Evolutionary conservation across 2,888 invertebrate genomes (phyloP).

Genomic region (Apotomis capreana): DNA sequence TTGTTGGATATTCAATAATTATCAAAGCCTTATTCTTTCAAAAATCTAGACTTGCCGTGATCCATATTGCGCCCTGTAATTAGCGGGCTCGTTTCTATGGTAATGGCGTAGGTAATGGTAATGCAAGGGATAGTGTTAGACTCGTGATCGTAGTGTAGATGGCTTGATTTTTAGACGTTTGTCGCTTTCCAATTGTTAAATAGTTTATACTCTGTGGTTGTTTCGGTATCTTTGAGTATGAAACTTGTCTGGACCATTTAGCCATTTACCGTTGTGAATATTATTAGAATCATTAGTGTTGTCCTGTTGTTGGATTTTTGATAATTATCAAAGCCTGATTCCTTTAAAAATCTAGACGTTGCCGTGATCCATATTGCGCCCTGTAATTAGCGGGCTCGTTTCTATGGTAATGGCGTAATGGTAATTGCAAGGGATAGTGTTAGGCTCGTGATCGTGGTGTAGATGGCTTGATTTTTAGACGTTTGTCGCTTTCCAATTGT

Average conservation of each 20-base stretch:
- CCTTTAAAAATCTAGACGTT: no score
- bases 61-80: conserved; percentile 24
- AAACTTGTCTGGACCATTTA: no score
- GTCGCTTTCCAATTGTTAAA: conserved; percentile 21
- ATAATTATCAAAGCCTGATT: no score
- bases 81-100: conserved; percentile 30
- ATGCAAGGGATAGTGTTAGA: conserved; percentile 13
- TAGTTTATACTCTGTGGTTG: no score
- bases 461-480: conserved; percentile 26
- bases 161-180: conserved; percentile 14
- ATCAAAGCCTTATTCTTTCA: neutral
- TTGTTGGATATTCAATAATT: no score
- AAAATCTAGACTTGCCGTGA: conserved; percentile 25
- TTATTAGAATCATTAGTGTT: no score
- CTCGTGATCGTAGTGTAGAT: conserved; percentile 21
- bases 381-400: conserved; percentile 31
- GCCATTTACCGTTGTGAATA: no score
- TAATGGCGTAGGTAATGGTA: conserved; percentile 17
- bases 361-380: conserved; percentile 21
- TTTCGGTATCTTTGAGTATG: no score
- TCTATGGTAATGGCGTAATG: conserved; percentile 30
- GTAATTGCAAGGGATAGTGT: conserved; percentile 1
- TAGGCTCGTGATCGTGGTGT: conserved; percentile 24
- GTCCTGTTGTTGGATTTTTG: no score
- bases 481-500: conserved; percentile 22